Evolutionary conservation across 2,797 vertebrate species (phyloP).

Genomic region (Apodemus agrarius): DNA sequence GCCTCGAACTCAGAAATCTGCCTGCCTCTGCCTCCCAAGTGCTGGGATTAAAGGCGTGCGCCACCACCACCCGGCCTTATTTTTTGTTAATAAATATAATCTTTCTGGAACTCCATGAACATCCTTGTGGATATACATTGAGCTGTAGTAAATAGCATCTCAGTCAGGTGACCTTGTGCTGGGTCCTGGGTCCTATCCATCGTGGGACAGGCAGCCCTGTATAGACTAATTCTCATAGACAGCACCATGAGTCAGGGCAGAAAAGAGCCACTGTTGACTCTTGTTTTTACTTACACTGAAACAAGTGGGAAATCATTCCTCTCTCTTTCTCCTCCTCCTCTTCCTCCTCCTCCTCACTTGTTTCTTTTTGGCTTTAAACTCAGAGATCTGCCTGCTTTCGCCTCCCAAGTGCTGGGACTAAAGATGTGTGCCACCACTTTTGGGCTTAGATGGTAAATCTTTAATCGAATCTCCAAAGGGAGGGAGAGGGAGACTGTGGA

Average conservation of each 20-base stretch:
- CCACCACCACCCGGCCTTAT: too few species aligned
- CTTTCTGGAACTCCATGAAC: background rate
- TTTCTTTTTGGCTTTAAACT: background rate
- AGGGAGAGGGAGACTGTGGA: background rate
- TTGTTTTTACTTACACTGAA: background rate
- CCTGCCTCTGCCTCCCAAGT: too few species aligned
- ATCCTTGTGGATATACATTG: background rate
- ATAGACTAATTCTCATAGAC: background rate
- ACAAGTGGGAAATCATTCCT: background rate
- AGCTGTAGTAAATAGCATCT: background rate
- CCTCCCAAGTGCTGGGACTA: background rate
- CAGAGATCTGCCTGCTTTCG: background rate
- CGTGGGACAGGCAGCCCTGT: background rate
- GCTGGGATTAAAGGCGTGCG: too few species aligned
- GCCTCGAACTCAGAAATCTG: too few species aligned
- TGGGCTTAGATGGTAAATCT: background rate
- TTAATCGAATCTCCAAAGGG: background rate
- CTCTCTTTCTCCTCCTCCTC: too few species aligned
- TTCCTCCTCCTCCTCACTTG: too few species aligned
- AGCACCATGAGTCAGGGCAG: background rate
- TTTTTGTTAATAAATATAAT: background rate
- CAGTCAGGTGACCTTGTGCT: background rate
- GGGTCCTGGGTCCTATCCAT: background rate
- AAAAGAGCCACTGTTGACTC: background rate
- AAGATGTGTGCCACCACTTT: background rate